Evolutionary conservation across 1,140 invertebrate species (phyloP).

Genomic region (Globodera ellingtonae): DNA sequence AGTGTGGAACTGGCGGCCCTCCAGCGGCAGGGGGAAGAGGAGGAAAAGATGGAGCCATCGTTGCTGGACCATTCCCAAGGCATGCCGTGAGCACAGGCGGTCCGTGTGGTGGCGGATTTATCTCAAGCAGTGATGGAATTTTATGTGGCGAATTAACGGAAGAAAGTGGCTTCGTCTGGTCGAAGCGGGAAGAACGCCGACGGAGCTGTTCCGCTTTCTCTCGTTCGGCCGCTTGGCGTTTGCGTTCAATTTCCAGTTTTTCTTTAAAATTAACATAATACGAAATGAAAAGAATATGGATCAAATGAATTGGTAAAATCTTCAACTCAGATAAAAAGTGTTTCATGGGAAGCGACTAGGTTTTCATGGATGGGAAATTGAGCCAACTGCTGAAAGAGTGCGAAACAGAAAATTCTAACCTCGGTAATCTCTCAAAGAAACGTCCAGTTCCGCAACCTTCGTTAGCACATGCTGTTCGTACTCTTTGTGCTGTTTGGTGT

Average conservation of each 20-base stretch:
- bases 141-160: conserved; percentile 10
- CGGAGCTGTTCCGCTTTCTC: conserved; percentile 27
- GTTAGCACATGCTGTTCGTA: conserved; percentile 41
- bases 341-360: too few relatives aligned
- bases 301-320: too few relatives aligned
- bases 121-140: conserved; percentile 26
- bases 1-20: not conserved
- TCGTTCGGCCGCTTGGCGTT: conserved; percentile 13
- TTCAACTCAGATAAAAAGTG: too few relatives aligned
- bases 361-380: not conserved
- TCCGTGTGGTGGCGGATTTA: not conserved
- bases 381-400: not conserved
- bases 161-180: conserved; percentile 13
- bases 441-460: conserved; percentile 47
- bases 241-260: conserved; percentile 35
- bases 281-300: conserved; percentile 11
- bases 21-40: not conserved
- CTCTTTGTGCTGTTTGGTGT: conserved; percentile 45
- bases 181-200: conserved; percentile 31
- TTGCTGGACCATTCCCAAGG: not conserved
- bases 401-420: not conserved
- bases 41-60: not conserved
- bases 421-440: conserved; percentile 23
- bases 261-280: conserved; percentile 10
- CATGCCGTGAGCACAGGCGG: not conserved